Percentiles rank a stretch among this genome's conserved stretches.
phyloP scores from a whole-genome alignment of 2,888 invertebrate species.

The Leptopilina syphax region DNA sequence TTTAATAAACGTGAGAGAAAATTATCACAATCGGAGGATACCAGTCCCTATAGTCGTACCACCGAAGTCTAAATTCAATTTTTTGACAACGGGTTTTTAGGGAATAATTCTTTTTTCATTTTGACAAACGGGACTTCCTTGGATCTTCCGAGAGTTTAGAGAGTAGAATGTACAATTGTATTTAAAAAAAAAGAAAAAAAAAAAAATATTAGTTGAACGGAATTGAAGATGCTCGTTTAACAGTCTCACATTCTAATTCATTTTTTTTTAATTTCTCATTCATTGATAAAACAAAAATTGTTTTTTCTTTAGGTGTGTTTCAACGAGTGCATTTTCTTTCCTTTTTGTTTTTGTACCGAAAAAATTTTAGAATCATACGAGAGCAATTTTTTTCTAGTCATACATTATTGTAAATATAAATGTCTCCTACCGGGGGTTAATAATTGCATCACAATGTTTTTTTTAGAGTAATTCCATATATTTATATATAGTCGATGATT shows the following conservation, averaged over 20 bases:
- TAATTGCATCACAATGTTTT: constrained; percentile 13
- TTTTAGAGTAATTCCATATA: constrained; percentile 27
- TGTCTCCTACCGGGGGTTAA: constrained; percentile 33
- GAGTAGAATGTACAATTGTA: background rate
- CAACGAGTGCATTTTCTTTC: constrained; percentile 17
- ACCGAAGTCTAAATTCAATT: constrained; percentile 73
- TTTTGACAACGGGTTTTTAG: constrained; percentile 31
- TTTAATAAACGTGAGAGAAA: constrained; percentile 81
- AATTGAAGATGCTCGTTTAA: constrained; percentile 26
- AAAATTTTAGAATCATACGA: constrained; percentile 45
- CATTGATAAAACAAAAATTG: background rate
- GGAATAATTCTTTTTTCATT: background rate
- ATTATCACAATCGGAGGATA: constrained; percentile 79
- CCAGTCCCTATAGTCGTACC: constrained; percentile 73
- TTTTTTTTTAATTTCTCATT: background rate
- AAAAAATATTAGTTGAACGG: background rate
- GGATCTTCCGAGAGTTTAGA: background rate
- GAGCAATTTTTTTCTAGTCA: constrained; percentile 58
- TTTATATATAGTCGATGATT: background rate
- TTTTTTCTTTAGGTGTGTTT: constrained; percentile 25
- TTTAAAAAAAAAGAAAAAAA: background rate
- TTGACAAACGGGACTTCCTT: background rate
- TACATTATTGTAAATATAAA: constrained; percentile 52
- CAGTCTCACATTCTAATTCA: constrained; percentile 12
- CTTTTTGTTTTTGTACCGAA: constrained; percentile 3